phyloP scores from a whole-genome alignment of 2,888 invertebrate species.

The Andrena chrysosceles region DNA sequence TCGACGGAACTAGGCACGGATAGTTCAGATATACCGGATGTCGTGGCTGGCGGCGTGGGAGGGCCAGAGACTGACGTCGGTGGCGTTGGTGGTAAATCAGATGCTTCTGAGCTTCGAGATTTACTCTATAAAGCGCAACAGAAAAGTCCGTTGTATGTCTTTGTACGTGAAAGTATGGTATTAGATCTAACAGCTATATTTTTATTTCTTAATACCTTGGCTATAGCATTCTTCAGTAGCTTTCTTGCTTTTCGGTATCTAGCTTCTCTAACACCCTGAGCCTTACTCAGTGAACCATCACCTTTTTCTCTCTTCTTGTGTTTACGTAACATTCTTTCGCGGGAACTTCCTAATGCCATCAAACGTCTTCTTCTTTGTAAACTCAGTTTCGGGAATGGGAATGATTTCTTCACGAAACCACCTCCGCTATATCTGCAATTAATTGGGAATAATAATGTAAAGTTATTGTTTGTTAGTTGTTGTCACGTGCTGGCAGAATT shows the following conservation, averaged over 20 bases:
- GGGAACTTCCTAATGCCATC: constrained; percentile 84
- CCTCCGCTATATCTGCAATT: constrained; percentile 85
- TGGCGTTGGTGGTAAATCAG: constrained; percentile 88
- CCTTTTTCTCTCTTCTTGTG: constrained; percentile 82
- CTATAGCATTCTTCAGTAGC: constrained; percentile 84
- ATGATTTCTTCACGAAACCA: constrained; percentile 87
- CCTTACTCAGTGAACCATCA: constrained; percentile 75
- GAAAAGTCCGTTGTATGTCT: neutral
- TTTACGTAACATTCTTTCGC: constrained; percentile 82
- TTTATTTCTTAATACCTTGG: constrained; percentile 79
- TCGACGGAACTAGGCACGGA: constrained; percentile 83
- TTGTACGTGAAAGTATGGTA: neutral
- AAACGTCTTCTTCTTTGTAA: constrained; percentile 86
- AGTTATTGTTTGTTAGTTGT: neutral
- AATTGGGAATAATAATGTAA: neutral
- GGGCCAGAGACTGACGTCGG: constrained; percentile 88
- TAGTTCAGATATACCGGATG: constrained; percentile 82
- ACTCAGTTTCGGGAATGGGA: constrained; percentile 86
- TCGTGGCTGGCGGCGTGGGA: constrained; percentile 86
- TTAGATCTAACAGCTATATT: neutral
- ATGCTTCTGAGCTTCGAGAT: constrained; percentile 81
- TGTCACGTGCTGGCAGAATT: neutral
- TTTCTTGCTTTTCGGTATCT: constrained; percentile 84
- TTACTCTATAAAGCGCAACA: constrained; percentile 78
- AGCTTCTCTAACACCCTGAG: constrained; percentile 80